Percentiles rank a stretch among this genome's conserved stretches.
These are phyloP conservation scores for Troilus luridus DNA, from an alignment of 2,888 invertebrate species.

Conservation along the genomic window DNA sequence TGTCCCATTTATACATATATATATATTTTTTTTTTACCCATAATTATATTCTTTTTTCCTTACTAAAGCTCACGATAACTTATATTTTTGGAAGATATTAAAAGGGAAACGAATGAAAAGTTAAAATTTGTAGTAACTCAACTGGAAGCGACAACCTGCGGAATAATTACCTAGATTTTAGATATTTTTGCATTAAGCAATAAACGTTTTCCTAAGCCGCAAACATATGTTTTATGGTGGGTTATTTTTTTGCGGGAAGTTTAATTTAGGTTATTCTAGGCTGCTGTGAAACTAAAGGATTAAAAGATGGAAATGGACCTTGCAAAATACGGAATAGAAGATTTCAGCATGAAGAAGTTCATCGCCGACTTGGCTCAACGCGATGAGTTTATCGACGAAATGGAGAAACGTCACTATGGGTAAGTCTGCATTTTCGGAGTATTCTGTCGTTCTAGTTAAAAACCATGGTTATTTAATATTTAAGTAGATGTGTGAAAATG, in stretches of 20 bases:
- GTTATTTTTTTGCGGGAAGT: background rate
- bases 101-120: no score
- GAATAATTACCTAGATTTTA: background rate
- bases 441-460: no score
- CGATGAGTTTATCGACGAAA: conserved; percentile 2
- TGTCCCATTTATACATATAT: no score
- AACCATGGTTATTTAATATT: no score
- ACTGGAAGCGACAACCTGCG: no score
- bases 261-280: background rate
- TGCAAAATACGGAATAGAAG: background rate
- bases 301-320: background rate
- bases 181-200: background rate
- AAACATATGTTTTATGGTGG: background rate
- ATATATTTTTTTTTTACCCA: no score
- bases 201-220: background rate
- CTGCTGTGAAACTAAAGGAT: background rate
- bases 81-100: no score
- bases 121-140: no score
- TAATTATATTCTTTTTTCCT: no score
- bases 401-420: background rate
- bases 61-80: no score
- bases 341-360: background rate
- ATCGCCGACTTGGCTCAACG: background rate
- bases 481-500: no score
- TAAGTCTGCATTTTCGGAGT: background rate